Conservation (phyloP, 2,113 vertebrate genomes). For the Tragelaphus imberbis region DNA sequence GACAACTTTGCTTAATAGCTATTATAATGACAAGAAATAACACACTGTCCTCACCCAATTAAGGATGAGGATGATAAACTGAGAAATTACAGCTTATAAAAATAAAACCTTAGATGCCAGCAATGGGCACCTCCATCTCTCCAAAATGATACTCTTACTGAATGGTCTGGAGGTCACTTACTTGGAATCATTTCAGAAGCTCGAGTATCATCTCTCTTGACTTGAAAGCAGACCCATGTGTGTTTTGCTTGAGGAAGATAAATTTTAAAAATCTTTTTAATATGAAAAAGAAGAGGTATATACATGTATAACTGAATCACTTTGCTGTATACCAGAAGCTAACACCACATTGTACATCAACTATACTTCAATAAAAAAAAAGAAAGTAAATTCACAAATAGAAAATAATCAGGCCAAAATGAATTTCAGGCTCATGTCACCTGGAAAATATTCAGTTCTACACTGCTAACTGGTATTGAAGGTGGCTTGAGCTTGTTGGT, state of each 20-base stretch:
- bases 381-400: neutral
- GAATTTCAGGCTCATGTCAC: neutral
- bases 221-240: neutral
- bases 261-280: neutral
- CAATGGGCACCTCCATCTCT: neutral
- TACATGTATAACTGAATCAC: neutral
- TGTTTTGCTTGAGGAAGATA: neutral
- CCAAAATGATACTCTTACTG: neutral
- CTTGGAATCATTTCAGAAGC: neutral
- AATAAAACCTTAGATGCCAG: neutral
- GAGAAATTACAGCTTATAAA: neutral
- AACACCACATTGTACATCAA: neutral
- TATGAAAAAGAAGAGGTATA: neutral
- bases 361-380: neutral
- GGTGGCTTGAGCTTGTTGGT: neutral
- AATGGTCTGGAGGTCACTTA: neutral
- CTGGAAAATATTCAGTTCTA: neutral
- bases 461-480: neutral
- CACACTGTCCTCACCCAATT: conserved; percentile 40
- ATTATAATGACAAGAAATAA: conserved; percentile 48
- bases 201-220: neutral
- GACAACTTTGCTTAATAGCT: conserved; percentile 41
- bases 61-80: conserved; percentile 18
- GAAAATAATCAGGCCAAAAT: neutral
- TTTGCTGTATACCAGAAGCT: neutral